A percentile compares a stretch with the other conserved stretches of the same genome.
phyloP scores from a whole-genome alignment of 2,888 invertebrate species.

The Erebia ligea region DNA sequence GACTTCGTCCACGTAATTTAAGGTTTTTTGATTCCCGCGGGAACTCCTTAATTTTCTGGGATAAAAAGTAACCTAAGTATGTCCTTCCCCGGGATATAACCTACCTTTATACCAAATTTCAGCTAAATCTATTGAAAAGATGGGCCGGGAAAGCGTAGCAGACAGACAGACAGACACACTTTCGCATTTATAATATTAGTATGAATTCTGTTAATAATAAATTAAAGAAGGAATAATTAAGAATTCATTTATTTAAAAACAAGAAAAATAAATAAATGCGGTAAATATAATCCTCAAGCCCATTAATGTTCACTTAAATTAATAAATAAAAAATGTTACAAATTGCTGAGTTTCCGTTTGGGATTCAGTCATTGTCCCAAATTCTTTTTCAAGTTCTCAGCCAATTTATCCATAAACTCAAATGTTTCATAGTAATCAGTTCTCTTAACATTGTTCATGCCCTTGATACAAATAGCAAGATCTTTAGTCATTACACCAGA shows the following conservation, averaged over 20 bases:
- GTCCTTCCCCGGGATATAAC: too few relatives aligned
- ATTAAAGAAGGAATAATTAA: conserved; percentile 7
- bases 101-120: too few relatives aligned
- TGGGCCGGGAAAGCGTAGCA: too few relatives aligned
- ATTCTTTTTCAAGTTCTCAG: conserved; percentile 91
- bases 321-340: conserved; percentile 52
- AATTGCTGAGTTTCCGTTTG: conserved; percentile 54
- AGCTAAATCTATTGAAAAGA: too few relatives aligned
- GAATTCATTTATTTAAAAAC: conserved; percentile 15
- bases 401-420: conserved; percentile 97
- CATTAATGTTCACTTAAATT: conserved; percentile 50
- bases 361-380: conserved; percentile 79
- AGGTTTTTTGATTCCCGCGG: too few relatives aligned
- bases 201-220: too few relatives aligned
- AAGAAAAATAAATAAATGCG: conserved; percentile 63
- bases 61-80: too few relatives aligned
- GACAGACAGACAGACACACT: too few relatives aligned
- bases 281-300: conserved; percentile 59
- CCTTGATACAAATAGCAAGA: conserved; percentile 98
- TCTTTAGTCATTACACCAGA: conserved; percentile 98
- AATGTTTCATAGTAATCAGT: conserved; percentile 98
- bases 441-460: conserved; percentile 90
- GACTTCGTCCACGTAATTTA: too few relatives aligned
- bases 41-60: too few relatives aligned
- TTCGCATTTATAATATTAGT: too few relatives aligned